These are phyloP conservation scores for Syngnathoides biaculeatus DNA, from an alignment of 2,113 vertebrate genomes.

Conservation along the genomic window DNA sequence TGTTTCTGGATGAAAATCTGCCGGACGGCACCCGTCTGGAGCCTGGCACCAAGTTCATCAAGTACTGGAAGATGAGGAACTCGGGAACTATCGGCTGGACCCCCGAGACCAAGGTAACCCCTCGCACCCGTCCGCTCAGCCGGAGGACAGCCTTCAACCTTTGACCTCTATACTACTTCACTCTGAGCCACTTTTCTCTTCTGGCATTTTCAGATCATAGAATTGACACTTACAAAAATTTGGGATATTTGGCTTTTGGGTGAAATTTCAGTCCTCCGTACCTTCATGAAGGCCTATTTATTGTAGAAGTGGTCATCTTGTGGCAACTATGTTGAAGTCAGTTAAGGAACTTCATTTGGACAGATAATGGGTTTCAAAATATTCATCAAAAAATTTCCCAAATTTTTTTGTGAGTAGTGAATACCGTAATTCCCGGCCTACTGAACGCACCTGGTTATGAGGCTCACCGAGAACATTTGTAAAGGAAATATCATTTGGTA, in stretches of 20 bases:
- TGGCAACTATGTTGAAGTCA: too few species aligned
- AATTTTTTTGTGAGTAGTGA: not conserved
- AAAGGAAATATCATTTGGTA: too few species aligned
- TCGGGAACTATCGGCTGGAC: conserved; percentile 91
- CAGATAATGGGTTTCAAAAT: not conserved
- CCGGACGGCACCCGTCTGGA: conserved; percentile 92
- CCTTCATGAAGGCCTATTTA: too few species aligned
- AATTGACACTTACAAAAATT: not conserved
- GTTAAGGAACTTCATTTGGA: too few species aligned
- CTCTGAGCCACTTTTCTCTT: conserved; percentile 41
- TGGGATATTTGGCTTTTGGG: not conserved
- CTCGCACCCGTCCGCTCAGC: conserved; percentile 1
- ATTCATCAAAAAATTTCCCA: not conserved
- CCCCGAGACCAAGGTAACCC: conserved; percentile 86
- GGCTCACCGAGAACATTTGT: too few species aligned
- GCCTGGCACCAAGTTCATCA: conserved; percentile 92
- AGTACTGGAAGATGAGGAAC: conserved; percentile 98
- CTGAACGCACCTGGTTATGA: too few species aligned
- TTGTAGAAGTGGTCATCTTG: too few species aligned
- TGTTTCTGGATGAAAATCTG: conserved; percentile 98
- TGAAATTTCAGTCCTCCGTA: not conserved
- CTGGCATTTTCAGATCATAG: not conserved
- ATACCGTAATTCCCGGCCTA: too few species aligned
- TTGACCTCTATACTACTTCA: conserved; percentile 39
- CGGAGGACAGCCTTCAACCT: conserved; percentile 54